Evolutionary conservation across 2,888 invertebrate species (phyloP), one percentile per base, ranked within the genome.

Genomic region (Malacosoma neustria): DNA sequence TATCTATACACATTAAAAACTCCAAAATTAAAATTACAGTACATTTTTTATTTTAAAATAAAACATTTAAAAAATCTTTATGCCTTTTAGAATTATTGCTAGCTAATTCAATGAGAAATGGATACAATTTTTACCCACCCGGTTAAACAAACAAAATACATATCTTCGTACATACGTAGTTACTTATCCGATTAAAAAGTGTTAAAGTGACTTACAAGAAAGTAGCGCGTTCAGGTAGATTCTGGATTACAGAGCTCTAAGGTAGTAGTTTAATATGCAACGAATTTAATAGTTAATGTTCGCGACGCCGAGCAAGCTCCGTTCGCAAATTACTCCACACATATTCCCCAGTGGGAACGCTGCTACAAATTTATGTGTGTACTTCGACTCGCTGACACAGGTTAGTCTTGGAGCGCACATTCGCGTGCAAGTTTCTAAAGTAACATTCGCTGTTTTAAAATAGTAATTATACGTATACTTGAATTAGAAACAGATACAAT

Each of bases 281-380:
- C 81, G 84, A 84, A 79, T 82, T 84, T 82, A 84, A 84, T 82
- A 84, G 79, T 82, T 84, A 81, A 84, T 81, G 81, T 71, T 64
- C 62, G 69, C 71, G 77, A 75, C 75, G 72, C 65, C 62, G 64
- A 62, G 69, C 58, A 58, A 62, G 58, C 71, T 68, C 70, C 72
- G 74, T 60, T 73, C 66, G 68, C 77, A 82, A 75, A 84, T 82
- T 82, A 81, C 82, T 76, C 70, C 64, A 70, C 76, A 79, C 77
- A 75, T 73, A 71, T 72, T 72, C 80, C 72, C 79, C 35, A 39
- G 70, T 59, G 75, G 56, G 61, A 42, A 54, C 54, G 57, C 57
- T 64, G 61, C 67, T 47, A 41, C 37, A 61, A 70, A 79, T 81
- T 79, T 81, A 79, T 77, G 69, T 69, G 66, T 71, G 69, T 69